These are phyloP conservation scores for Torymus texanus DNA, from an alignment of 2,888 invertebrate genomes.

Conservation along the genomic window DNA sequence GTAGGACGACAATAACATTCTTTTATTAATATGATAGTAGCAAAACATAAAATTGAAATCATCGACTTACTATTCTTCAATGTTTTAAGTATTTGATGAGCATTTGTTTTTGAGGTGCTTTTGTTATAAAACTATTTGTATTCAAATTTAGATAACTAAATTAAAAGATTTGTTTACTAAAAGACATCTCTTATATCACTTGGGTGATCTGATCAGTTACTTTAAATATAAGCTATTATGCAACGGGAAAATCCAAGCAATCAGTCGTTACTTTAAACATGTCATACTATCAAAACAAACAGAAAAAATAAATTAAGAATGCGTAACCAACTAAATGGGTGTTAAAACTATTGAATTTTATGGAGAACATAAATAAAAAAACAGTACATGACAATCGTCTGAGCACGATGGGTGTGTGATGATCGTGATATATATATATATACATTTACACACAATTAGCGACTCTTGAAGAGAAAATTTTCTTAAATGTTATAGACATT, in stretches of 20 bases:
- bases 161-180: too few relatives aligned
- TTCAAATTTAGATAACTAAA: too few relatives aligned
- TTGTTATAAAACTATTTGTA: too few relatives aligned
- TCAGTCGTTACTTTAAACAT: slow-evolving; percentile 32
- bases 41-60: too few relatives aligned
- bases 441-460: slow-evolving; percentile 12
- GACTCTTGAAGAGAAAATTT: slow-evolving; percentile 35
- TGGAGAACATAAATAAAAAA: slow-evolving; percentile 16
- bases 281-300: neutral
- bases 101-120: too few relatives aligned
- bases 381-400: slow-evolving; percentile 53
- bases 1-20: too few relatives aligned
- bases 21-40: too few relatives aligned
- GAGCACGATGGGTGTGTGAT: slow-evolving; percentile 45
- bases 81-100: too few relatives aligned
- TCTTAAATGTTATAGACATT: slow-evolving; percentile 40
- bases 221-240: too few relatives aligned
- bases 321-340: slow-evolving; percentile 9
- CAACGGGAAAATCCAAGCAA: slow-evolving; percentile 21
- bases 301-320: neutral
- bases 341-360: slow-evolving; percentile 4
- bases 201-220: too few relatives aligned
- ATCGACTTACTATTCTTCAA: too few relatives aligned
- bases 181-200: too few relatives aligned
- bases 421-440: slow-evolving; percentile 46